Percentiles rank a stretch among this genome's conserved stretches.
Conservation (phyloP, 2,888 invertebrate genomes). For the Harpalus rufipes region DNA sequence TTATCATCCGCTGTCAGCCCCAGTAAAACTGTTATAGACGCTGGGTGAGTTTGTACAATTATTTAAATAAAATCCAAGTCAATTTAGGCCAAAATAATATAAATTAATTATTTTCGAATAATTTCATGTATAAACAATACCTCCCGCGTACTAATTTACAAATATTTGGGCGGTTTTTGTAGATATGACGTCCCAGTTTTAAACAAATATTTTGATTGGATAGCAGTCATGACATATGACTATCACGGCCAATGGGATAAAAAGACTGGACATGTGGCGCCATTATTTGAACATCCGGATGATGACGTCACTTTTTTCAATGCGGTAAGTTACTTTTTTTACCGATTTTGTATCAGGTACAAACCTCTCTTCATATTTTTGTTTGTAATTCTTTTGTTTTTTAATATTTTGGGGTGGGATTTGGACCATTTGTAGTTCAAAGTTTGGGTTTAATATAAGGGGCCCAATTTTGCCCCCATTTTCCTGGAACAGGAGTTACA, state of each 20-base stretch:
- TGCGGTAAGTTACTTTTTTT: conserved; percentile 80
- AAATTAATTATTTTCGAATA: too few species aligned
- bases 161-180: too few species aligned
- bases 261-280: conserved; percentile 93
- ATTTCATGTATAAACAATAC: too few species aligned
- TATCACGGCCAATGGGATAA: conserved; percentile 96
- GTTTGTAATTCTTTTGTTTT: too few species aligned
- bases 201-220: conserved; percentile 90
- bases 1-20: conserved; percentile 93
- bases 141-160: too few species aligned
- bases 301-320: conserved; percentile 91
- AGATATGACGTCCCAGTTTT: conserved; percentile 89
- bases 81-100: too few species aligned
- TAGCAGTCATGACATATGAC: conserved; percentile 95
- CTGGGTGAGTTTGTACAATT: conserved; percentile 76
- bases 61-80: too few species aligned
- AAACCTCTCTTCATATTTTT: conserved; percentile 7
- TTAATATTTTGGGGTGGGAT: too few species aligned
- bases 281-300: conserved; percentile 89
- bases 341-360: neutral
- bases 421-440: too few species aligned
- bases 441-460: too few species aligned
- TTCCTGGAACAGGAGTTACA: too few species aligned
- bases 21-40: conserved; percentile 92
- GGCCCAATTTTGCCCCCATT: too few species aligned